phyloP scores from a whole-genome alignment of 2,113 vertebrate species.

The Coregonus clupeaformis region DNA sequence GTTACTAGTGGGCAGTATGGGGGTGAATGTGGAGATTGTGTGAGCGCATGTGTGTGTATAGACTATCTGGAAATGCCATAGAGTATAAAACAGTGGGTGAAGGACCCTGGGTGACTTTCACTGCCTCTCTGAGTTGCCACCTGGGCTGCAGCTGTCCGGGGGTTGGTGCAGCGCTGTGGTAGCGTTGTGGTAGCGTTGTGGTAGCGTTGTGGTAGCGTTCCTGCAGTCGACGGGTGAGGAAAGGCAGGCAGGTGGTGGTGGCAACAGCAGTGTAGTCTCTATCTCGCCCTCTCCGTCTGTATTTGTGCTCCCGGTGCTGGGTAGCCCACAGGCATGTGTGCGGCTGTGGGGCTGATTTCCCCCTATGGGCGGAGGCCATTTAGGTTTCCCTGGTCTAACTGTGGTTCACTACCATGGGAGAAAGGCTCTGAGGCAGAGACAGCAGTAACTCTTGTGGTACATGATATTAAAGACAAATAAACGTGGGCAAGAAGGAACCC shows the following conservation, averaged over 20 bases:
- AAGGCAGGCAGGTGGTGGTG: not conserved
- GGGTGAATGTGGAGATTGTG: not conserved
- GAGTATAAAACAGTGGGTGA: too few relatives aligned
- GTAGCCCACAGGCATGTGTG: constrained; percentile 51
- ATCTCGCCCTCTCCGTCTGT: constrained; percentile 28
- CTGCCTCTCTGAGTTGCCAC: not conserved
- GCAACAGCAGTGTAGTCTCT: not conserved
- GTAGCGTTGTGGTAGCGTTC: not conserved
- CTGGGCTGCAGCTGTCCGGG: constrained; percentile 19
- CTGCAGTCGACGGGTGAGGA: constrained; percentile 33
- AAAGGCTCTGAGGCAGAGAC: constrained; percentile 24
- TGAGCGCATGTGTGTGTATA: not conserved
- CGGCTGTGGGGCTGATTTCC: constrained; percentile 47
- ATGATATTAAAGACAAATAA: constrained; percentile 50
- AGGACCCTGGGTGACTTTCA: not conserved
- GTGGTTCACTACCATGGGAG: constrained; percentile 35
- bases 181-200: constrained; percentile 28
- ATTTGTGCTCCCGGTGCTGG: constrained; percentile 54
- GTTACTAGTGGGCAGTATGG: not conserved
- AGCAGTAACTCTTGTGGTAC: constrained; percentile 19
- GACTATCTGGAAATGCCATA: too few relatives aligned
- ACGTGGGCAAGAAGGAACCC: constrained; percentile 7
- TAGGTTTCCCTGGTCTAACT: too few relatives aligned
- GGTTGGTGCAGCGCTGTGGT: constrained; percentile 23
- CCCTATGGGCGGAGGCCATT: too few relatives aligned